Evolutionary conservation across 1,140 invertebrate genomes (phyloP).

Genomic region (Achroia grisella): DNA sequence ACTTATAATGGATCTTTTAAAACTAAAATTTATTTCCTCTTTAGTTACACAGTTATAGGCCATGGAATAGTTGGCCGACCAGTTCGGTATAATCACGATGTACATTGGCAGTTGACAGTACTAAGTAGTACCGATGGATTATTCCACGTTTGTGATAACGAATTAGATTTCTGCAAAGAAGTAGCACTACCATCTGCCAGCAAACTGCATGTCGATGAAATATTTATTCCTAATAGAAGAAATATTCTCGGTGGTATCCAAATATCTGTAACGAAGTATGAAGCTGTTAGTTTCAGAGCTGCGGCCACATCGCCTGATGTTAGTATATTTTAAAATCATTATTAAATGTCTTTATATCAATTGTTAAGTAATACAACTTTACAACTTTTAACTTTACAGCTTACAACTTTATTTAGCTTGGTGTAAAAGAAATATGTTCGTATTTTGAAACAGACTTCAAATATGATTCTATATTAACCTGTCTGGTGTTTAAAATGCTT

Average conservation of each 20-base stretch:
- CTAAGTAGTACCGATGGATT: constrained; percentile 24
- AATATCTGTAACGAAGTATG: constrained; percentile 38
- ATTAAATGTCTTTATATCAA: too few species aligned
- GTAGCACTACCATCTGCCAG: constrained; percentile 16
- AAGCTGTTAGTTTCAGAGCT: constrained; percentile 47
- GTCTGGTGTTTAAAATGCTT: too few species aligned
- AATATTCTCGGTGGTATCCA: constrained; percentile 56
- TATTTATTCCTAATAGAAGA: constrained; percentile 52
- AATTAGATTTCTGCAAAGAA: constrained; percentile 32
- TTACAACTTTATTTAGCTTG: too few species aligned
- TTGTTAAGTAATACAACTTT: too few species aligned
- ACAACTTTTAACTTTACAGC: too few species aligned
- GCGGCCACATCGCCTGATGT: constrained; percentile 40
- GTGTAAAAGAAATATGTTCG: too few species aligned
- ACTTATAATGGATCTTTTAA: too few species aligned
- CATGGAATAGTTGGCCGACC: constrained; percentile 30
- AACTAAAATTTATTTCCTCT: not conserved
- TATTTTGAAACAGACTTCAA: too few species aligned
- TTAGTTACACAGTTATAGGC: constrained; percentile 49
- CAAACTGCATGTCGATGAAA: constrained; percentile 49
- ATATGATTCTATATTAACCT: too few species aligned
- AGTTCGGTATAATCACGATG: constrained; percentile 17
- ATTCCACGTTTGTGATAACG: constrained; percentile 51
- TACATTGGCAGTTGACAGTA: constrained; percentile 49
- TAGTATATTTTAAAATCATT: too few species aligned